Evolutionary conservation across 2,797 vertebrate species (phyloP).

Genomic region (Acanthornis magna): DNA sequence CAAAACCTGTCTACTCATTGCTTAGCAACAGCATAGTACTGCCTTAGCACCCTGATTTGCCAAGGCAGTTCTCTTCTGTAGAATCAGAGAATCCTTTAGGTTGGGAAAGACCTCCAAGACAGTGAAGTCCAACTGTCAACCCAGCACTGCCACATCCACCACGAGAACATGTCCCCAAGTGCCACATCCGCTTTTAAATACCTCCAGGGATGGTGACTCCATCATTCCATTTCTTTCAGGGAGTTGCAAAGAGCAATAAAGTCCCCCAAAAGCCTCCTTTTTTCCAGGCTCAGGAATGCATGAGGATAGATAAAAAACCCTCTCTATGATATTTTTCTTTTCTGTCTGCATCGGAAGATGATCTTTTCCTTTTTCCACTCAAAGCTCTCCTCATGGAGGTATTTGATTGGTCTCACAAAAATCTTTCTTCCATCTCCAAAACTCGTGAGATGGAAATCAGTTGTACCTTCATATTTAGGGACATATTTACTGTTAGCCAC

Average conservation of each 20-base stretch:
- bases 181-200: background rate
- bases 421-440: background rate
- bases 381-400: background rate
- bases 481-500: background rate
- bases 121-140: accelerated
- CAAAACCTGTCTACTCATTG: slow-evolving; percentile 29
- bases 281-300: background rate
- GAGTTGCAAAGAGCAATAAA: background rate
- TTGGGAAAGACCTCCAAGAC: background rate
- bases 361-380: background rate
- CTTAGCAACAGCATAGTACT: slow-evolving; percentile 60
- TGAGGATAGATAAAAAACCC: background rate
- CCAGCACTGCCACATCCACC: background rate
- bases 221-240: background rate
- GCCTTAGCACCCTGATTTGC: background rate
- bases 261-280: background rate
- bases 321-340: background rate
- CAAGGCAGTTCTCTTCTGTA: background rate
- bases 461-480: background rate
- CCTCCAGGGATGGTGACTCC: background rate
- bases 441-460: background rate
- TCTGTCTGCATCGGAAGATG: background rate
- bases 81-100: background rate
- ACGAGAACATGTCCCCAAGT: background rate
- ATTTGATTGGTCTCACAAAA: background rate